Evolutionary conservation across 2,888 invertebrate genomes (phyloP).

Genomic region (Fragum sueziense): DNA sequence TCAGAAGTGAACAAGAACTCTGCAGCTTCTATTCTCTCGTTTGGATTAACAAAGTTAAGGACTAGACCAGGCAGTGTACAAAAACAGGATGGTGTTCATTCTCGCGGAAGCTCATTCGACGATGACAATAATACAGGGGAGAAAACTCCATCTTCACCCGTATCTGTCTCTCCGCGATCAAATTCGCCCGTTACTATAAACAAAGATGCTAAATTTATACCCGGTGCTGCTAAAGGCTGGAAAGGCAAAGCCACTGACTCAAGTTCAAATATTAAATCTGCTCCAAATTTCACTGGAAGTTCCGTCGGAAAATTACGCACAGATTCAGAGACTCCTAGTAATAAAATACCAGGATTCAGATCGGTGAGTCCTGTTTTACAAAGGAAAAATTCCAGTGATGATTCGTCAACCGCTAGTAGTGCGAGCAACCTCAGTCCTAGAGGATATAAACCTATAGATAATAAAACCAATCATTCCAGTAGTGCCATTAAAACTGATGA

Average conservation of each 20-base stretch:
- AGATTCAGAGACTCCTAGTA: constrained; percentile 1
- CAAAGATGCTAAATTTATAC: constrained; percentile 43
- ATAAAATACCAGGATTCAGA: constrained; percentile 44
- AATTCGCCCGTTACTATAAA: constrained; percentile 18
- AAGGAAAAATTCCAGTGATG: constrained; percentile 39
- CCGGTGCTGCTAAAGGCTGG: constrained; percentile 56
- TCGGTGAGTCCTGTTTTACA: constrained; percentile 53
- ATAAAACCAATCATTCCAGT: constrained; percentile 3
- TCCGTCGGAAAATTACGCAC: constrained; percentile 48
- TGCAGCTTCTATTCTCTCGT: constrained; percentile 47
- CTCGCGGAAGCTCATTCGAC: constrained; percentile 31
- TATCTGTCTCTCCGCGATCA: constrained; percentile 20
- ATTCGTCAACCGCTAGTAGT: constrained; percentile 22
- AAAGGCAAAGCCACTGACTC: constrained; percentile 35
- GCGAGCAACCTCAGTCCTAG: constrained; percentile 53
- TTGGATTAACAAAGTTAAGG: constrained; percentile 51
- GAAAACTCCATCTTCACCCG: constrained; percentile 18
- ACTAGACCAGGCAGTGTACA: constrained; percentile 47
- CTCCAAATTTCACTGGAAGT: constrained; percentile 44
- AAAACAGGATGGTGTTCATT: constrained; percentile 33
- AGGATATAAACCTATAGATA: constrained; percentile 45
- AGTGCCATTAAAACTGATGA: constrained; percentile 48
- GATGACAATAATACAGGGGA: constrained; percentile 22
- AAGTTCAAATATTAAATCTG: constrained; percentile 10
- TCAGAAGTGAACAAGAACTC: constrained; percentile 30